Evolutionary conservation across 2,888 invertebrate genomes (phyloP).

Genomic region (Sminthurinus aureus): DNA sequence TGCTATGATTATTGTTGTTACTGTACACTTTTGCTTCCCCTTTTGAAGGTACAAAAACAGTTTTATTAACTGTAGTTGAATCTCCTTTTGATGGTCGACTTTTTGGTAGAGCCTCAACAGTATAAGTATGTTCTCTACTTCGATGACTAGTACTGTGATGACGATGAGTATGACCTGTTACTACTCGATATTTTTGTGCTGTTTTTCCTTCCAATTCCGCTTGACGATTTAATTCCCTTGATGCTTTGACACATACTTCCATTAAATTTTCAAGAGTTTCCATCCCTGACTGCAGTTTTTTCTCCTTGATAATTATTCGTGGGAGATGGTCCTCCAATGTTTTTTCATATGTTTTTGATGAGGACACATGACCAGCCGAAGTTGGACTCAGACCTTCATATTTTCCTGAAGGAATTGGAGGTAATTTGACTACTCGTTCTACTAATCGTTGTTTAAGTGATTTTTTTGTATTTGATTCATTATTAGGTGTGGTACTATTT

Average conservation of each 20-base stretch:
- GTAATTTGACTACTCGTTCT: conserved; percentile 30
- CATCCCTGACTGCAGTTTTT: conserved; percentile 15
- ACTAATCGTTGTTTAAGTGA: conserved; percentile 6
- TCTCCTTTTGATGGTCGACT: conserved; percentile 3
- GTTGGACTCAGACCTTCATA: neutral
- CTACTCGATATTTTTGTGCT: conserved; percentile 30
- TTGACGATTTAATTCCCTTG: conserved; percentile 31
- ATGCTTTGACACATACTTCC: conserved; percentile 42
- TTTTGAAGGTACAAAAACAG: neutral
- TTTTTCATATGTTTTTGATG: conserved; percentile 20
- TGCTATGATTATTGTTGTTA: no score
- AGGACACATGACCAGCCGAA: neutral
- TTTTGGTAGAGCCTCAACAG: conserved; percentile 28
- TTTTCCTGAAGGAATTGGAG: conserved; percentile 36
- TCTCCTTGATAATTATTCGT: conserved; percentile 31
- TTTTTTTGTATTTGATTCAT: conserved; percentile 6
- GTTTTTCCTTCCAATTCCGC: neutral
- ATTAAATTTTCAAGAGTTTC: conserved; percentile 37
- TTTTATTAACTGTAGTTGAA: neutral
- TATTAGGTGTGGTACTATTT: neutral
- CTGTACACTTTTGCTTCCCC: no score
- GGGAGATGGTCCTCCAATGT: conserved; percentile 31
- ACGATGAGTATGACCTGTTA: conserved; percentile 32
- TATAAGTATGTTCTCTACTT: conserved; percentile 32
- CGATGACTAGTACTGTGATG: conserved; percentile 14